phyloP scores from a whole-genome alignment of 2,113 vertebrate species.

The Burhinus oedicnemus region DNA sequence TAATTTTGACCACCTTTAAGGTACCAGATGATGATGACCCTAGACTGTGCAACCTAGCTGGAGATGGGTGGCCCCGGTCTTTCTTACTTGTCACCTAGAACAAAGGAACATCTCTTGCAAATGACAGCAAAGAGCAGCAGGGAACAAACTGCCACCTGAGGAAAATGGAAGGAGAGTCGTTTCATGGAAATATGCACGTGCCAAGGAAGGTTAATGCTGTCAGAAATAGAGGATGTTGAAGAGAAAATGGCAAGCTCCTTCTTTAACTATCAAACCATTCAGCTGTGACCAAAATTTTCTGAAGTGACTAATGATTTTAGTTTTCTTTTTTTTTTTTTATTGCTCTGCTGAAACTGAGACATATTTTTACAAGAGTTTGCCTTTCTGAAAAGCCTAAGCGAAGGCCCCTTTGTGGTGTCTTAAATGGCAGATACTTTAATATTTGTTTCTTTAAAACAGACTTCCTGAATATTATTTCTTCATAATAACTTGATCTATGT shows the following conservation, averaged over 20 bases:
- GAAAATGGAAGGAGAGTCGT: neutral
- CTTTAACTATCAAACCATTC: neutral
- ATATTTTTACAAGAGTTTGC: neutral
- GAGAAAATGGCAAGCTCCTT: neutral
- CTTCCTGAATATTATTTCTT: neutral
- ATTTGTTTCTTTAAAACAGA: neutral
- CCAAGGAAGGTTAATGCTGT: neutral
- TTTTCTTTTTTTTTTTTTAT: neutral
- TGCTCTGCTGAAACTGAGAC: neutral
- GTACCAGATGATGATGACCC: neutral
- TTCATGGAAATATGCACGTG: neutral
- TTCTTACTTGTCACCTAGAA: neutral
- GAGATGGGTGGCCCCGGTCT: rapidly evolving
- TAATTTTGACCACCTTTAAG: neutral
- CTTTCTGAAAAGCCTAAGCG: neutral
- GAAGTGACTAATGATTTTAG: neutral
- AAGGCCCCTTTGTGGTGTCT: neutral
- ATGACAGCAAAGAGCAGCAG: neutral
- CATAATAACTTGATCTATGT: neutral
- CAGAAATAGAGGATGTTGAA: neutral
- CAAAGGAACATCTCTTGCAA: rapidly evolving
- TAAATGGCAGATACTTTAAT: neutral
- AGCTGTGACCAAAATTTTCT: neutral
- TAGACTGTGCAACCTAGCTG: neutral
- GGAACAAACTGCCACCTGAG: neutral